Evolutionary conservation across 1,140 invertebrate genomes (phyloP).

Genomic region (Propsilocerus akamusi): DNA sequence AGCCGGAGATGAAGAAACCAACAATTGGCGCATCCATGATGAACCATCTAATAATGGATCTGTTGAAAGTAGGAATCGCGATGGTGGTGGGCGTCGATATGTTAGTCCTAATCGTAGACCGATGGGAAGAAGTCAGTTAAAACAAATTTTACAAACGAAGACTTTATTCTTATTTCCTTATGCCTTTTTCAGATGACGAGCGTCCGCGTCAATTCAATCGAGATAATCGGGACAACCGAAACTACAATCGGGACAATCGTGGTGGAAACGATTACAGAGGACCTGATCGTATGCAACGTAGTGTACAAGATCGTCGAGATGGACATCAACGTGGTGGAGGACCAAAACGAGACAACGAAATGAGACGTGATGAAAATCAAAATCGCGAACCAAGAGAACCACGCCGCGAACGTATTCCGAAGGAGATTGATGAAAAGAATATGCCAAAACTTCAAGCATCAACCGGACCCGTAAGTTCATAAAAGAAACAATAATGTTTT

Average conservation of each 20-base stretch:
- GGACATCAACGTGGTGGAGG: not conserved
- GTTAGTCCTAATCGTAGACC: not conserved
- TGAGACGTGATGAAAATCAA: not conserved
- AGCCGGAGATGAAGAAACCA: conserved; percentile 11
- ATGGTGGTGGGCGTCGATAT: not conserved
- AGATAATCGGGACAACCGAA: not conserved
- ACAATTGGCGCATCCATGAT: conserved; percentile 18
- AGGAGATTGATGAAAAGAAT: not conserved
- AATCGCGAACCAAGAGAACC: not conserved
- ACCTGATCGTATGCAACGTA: too few species aligned
- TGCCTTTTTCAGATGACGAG: not conserved
- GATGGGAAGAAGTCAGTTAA: not conserved
- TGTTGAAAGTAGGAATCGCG: not conserved
- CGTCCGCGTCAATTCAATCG: not conserved
- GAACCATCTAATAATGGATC: not conserved
- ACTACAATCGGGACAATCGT: not conserved
- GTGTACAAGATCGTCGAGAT: too few species aligned
- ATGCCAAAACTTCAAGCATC: not conserved
- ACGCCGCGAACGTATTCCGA: not conserved
- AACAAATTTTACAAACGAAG: not conserved
- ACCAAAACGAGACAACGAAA: not conserved
- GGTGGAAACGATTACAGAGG: not conserved
- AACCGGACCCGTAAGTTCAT: not conserved
- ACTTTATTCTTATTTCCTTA: not conserved
- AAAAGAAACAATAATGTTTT: not conserved